These are phyloP conservation scores for Kryphioiulus occultus DNA, from an alignment of 2,888 invertebrate species.

Conservation along the genomic window DNA sequence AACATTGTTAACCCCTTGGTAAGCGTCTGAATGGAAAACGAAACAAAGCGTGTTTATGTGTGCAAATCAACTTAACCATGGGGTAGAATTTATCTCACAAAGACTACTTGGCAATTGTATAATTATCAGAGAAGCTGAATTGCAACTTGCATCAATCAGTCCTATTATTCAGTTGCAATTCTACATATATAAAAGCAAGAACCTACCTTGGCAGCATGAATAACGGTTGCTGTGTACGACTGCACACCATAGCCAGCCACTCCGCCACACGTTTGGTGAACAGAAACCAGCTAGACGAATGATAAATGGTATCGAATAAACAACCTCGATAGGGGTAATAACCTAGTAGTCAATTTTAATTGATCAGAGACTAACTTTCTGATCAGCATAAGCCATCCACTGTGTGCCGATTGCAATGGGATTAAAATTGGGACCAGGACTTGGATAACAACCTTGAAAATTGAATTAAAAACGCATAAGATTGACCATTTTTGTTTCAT, in stretches of 20 bases:
- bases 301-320: background rate
- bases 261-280: conserved; percentile 64
- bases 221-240: conserved; percentile 83
- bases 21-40: conserved; percentile 68
- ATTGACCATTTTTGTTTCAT: too few species aligned
- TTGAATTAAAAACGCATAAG: conserved; percentile 37
- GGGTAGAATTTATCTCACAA: background rate
- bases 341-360: conserved; percentile 67
- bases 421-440: conserved; percentile 78
- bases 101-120: too few species aligned
- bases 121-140: too few species aligned
- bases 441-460: conserved; percentile 69
- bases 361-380: conserved; percentile 70
- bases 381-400: conserved; percentile 77
- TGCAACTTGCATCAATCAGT: too few species aligned
- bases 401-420: conserved; percentile 84
- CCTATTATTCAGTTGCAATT: too few species aligned
- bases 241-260: conserved; percentile 76
- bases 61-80: background rate
- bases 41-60: background rate
- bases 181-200: background rate
- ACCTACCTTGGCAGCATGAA: conserved; percentile 86
- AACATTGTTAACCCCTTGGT: conserved; percentile 73
- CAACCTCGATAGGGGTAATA: conserved; percentile 44
- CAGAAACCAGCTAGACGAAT: conserved; percentile 60